Base-by-base conservation (phyloP, 1,140 invertebrate genomes). In the Drosophila ercepeae region DNA sequence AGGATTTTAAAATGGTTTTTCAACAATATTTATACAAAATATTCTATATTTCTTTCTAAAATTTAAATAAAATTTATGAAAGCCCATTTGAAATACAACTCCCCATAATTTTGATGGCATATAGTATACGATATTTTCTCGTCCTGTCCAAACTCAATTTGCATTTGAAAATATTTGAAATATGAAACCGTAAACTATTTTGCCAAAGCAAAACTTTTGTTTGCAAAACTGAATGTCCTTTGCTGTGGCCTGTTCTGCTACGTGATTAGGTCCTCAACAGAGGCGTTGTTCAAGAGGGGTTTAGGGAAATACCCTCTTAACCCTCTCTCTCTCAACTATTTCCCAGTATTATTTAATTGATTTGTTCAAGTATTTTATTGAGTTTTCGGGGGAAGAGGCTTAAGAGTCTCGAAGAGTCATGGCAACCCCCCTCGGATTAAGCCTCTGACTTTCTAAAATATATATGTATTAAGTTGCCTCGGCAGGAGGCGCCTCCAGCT, bases 181-280 rank as follows among this genome's bases (percentile, higher is more conserved):
- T 41, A 27, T 59, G 34, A 9, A 48, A 21, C 9, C 34, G 6
- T 27, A 36, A 50, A 34, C 23, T 59, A 51, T 51, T 55, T 59
- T 27, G 27, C 16, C 16, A 46, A 45, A 32, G 16, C 29, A 21
- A 18, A 51, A 32, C 5, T 51, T 19, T 34, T 11, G 45, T 13
- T 34, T 19, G 16, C 29, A 1, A 13, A 14, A 34, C 29, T 51
- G 16, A 19, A 34, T 34, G 29, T 51, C 49, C 18, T n/a, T 36
- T 18, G 48, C 16, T 32, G 48, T 32, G 45, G n/a, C 27, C 27
- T 32, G 29, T 32, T 39, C 36, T 39, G 36, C 8, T 39, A 16
- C 36, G 36, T 39, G n/a, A 39, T 39, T 39, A 39, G 36, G 36
- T 39, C 4, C n/a, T 5, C 6, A 1, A 39, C 36, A 39, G 13